Evolutionary conservation across 2,113 vertebrate genomes (phyloP).

Genomic region (Entelurus aequoreus): DNA sequence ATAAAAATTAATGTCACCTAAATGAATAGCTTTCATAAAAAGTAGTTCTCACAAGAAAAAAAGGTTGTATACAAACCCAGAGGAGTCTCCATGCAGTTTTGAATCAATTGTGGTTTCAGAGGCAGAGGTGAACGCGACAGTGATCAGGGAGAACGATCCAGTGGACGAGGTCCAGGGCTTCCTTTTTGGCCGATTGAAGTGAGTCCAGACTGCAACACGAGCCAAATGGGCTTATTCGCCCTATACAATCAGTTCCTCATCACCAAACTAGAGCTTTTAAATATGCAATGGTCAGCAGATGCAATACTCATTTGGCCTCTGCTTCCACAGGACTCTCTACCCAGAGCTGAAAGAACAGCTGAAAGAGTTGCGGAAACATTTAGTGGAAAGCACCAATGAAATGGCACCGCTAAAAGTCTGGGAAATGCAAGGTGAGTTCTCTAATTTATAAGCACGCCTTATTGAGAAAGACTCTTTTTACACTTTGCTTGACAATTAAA

Average conservation of each 20-base stretch:
- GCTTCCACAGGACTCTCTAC: slow-evolving; percentile 74
- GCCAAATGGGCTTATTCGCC: slow-evolving; percentile 8
- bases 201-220: slow-evolving; percentile 35
- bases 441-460: no score
- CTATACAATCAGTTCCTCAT: background rate
- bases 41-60: background rate
- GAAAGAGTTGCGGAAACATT: slow-evolving; percentile 91
- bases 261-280: background rate
- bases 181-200: slow-evolving; percentile 96
- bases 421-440: slow-evolving; percentile 88
- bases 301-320: background rate
- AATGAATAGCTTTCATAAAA: no score
- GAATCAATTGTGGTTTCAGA: slow-evolving; percentile 68
- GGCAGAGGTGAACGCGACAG: slow-evolving; percentile 83
- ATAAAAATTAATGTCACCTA: no score
- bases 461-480: no score
- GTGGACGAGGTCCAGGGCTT: slow-evolving; percentile 98
- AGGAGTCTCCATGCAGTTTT: slow-evolving; percentile 31
- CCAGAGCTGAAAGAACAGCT: slow-evolving; percentile 85
- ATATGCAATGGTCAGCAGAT: background rate
- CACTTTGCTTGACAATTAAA: no score
- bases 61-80: slow-evolving; percentile 13
- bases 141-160: slow-evolving; percentile 88
- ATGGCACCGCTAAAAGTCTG: slow-evolving; percentile 98
- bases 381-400: slow-evolving; percentile 97